Percentiles rank a stretch among this genome's conserved stretches.
Evolutionary conservation across 2,797 vertebrate species (phyloP).

Genomic region (Intellagama lesueurii): DNA sequence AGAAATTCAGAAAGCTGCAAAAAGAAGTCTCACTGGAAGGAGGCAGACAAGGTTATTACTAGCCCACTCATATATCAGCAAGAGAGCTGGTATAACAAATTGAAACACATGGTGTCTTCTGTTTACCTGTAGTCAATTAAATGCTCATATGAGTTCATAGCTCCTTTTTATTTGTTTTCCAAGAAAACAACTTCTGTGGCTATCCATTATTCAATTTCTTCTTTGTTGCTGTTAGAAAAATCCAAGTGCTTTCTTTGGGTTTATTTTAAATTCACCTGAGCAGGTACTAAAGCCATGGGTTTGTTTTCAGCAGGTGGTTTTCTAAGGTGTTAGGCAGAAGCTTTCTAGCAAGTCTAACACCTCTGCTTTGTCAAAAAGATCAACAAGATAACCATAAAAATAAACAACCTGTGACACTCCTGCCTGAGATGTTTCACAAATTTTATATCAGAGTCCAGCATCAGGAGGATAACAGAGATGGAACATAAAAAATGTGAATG

Average conservation of each 20-base stretch:
- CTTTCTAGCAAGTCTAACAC: conserved; percentile 29
- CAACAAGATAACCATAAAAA: conserved; percentile 33
- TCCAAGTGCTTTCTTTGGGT: neutral
- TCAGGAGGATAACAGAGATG: neutral
- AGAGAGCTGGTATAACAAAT: neutral
- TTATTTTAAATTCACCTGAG: neutral
- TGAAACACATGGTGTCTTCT: conserved; percentile 6
- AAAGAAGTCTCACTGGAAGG: neutral
- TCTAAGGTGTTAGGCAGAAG: conserved; percentile 22
- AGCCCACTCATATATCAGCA: neutral
- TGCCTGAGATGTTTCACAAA: neutral
- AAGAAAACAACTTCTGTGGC: neutral
- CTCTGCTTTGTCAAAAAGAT: conserved; percentile 22
- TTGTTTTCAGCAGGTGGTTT: conserved; percentile 31
- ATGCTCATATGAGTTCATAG: neutral
- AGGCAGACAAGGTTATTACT: neutral
- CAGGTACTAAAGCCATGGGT: conserved; percentile 3
- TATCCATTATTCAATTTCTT: neutral
- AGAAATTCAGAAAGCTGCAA: neutral
- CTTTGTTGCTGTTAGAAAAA: neutral
- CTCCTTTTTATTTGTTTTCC: conserved; percentile 20
- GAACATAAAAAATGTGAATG: conserved; percentile 4
- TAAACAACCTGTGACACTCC: conserved; percentile 16
- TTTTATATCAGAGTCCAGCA: neutral
- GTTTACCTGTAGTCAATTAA: neutral